Evolutionary conservation across 2,888 invertebrate genomes (phyloP).

Genomic region (Torymus auratus): DNA sequence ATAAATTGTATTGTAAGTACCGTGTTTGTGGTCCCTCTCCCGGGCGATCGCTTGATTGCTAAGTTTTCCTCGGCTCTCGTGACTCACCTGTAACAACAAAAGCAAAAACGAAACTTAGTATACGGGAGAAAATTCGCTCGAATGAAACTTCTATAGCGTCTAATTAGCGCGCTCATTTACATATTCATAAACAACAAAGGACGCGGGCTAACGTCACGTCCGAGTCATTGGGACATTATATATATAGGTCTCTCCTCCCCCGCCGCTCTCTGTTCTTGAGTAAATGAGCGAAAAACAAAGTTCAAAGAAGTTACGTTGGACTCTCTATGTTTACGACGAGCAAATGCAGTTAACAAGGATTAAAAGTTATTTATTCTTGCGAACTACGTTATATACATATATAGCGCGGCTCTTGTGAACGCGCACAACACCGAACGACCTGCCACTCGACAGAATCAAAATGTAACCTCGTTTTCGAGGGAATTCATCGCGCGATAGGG

Average conservation of each 20-base stretch:
- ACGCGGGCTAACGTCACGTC: too few relatives aligned
- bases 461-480: background rate
- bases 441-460: constrained; percentile 6
- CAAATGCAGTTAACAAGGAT: background rate
- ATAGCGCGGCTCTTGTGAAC: too few relatives aligned
- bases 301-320: background rate
- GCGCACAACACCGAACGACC: too few relatives aligned
- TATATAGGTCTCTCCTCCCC: too few relatives aligned
- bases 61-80: constrained; percentile 15
- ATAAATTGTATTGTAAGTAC: constrained; percentile 20
- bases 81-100: constrained; percentile 19
- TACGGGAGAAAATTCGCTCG: background rate
- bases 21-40: constrained; percentile 46
- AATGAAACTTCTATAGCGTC: too few relatives aligned
- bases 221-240: too few relatives aligned
- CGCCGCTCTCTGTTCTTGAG: too few relatives aligned
- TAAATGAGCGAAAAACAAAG: background rate
- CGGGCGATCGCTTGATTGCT: constrained; percentile 32
- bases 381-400: background rate
- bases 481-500: too few relatives aligned
- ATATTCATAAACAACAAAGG: too few relatives aligned
- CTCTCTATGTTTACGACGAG: background rate
- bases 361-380: constrained; percentile 2
- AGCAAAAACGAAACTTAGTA: background rate
- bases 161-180: too few relatives aligned